Conservation (phyloP, 2,888 invertebrate species). For the Bruchidius siliquastri region DNA sequence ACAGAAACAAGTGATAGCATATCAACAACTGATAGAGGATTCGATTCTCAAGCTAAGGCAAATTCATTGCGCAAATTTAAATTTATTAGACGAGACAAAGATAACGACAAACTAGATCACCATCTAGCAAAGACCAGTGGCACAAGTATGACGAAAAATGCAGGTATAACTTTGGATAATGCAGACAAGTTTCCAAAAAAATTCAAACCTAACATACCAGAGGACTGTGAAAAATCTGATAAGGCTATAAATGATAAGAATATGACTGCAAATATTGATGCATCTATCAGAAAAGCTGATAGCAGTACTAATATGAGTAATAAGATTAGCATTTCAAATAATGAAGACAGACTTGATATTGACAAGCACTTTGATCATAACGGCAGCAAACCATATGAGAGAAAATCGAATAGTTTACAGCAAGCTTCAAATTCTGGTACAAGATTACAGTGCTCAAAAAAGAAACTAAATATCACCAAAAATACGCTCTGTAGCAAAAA, state of each 20-base stretch:
- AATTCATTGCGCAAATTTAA: not conserved
- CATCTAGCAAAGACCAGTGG: not conserved
- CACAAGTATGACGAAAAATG: not conserved
- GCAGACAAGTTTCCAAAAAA: not conserved
- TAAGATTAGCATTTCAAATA: not conserved
- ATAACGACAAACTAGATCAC: not conserved
- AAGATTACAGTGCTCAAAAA: not conserved
- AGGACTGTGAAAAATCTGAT: not conserved
- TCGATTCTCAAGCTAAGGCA: not conserved
- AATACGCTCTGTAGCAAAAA: not conserved
- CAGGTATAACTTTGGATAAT: not conserved
- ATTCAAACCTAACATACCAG: not conserved
- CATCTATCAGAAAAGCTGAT: not conserved
- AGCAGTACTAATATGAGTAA: not conserved
- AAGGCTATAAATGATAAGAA: not conserved
- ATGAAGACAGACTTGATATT: not conserved
- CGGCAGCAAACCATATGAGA: not conserved
- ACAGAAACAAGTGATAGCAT: no score
- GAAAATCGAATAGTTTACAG: not conserved
- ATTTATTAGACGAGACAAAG: not conserved
- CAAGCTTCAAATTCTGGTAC: not conserved
- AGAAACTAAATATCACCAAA: not conserved
- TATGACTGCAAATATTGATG: no score
- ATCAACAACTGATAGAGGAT: constrained; percentile 15
- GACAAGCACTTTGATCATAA: not conserved